Percentiles rank a stretch among this genome's conserved stretches.
Evolutionary conservation across 2,113 vertebrate genomes (phyloP).

Genomic region (Murina feae): DNA sequence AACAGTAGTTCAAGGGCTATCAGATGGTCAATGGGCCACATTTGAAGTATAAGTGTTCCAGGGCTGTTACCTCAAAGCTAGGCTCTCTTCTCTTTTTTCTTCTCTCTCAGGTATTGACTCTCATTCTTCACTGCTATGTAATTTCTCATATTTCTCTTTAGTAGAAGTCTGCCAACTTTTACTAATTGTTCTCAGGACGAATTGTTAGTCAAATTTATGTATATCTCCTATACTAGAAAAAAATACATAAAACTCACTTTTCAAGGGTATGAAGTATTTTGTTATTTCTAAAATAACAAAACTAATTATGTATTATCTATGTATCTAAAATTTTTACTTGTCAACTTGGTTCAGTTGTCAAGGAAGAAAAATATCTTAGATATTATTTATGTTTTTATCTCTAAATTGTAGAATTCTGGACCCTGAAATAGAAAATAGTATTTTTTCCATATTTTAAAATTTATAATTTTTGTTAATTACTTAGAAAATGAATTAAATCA

Average conservation of each 20-base stretch:
- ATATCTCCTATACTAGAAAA: background rate
- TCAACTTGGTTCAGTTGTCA: background rate
- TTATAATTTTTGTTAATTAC: background rate
- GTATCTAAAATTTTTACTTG: background rate
- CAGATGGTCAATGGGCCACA: background rate
- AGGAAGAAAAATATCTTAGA: background rate
- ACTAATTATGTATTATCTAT: background rate
- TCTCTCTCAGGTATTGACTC: background rate
- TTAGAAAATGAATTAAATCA: background rate
- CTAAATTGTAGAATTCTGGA: background rate
- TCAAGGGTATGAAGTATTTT: background rate
- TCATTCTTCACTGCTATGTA: background rate
- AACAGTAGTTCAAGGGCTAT: background rate
- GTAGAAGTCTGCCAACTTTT: background rate
- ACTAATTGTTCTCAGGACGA: background rate
- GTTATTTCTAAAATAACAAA: constrained; percentile 25
- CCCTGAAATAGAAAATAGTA: background rate
- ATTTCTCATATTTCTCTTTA: background rate
- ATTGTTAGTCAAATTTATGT: background rate
- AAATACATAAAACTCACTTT: background rate
- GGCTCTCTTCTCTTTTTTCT: background rate
- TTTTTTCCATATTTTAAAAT: background rate
- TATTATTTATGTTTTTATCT: background rate
- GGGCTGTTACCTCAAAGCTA: background rate
- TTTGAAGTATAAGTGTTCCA: background rate